These are phyloP conservation scores for Ectropis crepuscularia DNA, from an alignment of 2,888 invertebrate genomes.

Conservation along the genomic window DNA sequence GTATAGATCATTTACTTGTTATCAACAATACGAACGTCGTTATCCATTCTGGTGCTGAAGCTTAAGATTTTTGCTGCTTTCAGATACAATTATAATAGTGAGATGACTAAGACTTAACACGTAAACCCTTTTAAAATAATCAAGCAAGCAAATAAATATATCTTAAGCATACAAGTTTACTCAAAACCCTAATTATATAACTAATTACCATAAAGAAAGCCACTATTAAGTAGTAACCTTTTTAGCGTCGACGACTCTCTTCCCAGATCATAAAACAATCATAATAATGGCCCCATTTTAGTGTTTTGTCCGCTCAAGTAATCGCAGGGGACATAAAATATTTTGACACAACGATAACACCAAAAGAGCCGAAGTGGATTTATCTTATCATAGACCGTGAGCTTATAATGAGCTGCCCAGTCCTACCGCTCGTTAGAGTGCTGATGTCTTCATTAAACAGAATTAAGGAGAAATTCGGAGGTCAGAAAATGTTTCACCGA, in stretches of 20 bases:
- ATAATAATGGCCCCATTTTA: slow-evolving; percentile 43
- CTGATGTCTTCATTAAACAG: slow-evolving; percentile 68
- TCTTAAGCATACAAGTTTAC: not conserved
- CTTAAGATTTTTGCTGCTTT: too few relatives aligned
- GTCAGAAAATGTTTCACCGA: not conserved
- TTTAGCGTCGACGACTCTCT: slow-evolving; percentile 30
- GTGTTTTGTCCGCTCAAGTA: slow-evolving; percentile 48
- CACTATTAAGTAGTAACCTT: slow-evolving; percentile 33
- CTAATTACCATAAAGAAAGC: slow-evolving; percentile 16
- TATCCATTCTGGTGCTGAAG: too few relatives aligned
- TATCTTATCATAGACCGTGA: slow-evolving; percentile 76
- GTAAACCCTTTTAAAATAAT: too few relatives aligned
- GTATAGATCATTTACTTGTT: too few relatives aligned
- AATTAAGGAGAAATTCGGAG: not conserved
- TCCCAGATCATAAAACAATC: slow-evolving; percentile 47
- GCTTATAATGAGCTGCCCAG: slow-evolving; percentile 70
- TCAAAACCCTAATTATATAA: slow-evolving; percentile 3
- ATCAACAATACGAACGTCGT: too few relatives aligned
- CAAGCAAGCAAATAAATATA: not conserved
- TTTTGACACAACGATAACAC: slow-evolving; percentile 78
- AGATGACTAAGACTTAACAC: too few relatives aligned
- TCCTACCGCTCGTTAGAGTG: slow-evolving; percentile 53
- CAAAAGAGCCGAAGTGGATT: slow-evolving; percentile 67
- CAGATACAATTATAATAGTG: too few relatives aligned
- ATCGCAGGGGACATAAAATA: slow-evolving; percentile 76